A percentile compares a stretch with the other conserved stretches of the same genome.
phyloP scores from a whole-genome alignment of 1,140 invertebrate genomes.

The Maconellicoccus hirsutus region DNA sequence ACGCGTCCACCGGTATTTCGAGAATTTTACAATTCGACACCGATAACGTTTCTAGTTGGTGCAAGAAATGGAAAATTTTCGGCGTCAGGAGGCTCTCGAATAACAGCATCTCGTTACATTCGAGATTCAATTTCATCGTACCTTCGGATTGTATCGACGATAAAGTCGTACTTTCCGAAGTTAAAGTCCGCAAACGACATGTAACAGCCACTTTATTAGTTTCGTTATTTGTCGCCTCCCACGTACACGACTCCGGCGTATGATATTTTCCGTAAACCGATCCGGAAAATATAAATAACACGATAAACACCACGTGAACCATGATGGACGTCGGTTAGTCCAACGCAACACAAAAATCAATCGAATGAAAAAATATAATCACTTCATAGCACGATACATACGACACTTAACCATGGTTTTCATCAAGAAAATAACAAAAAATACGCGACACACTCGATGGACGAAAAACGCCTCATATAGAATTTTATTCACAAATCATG shows the following conservation, averaged over 20 bases:
- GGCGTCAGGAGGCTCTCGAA: constrained; percentile 64
- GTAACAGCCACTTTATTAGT: constrained; percentile 42
- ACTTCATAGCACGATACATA: constrained; percentile 1
- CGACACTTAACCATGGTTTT: constrained; percentile 7
- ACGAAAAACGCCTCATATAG: too few relatives aligned
- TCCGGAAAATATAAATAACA: constrained; percentile 22
- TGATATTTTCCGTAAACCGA: constrained; percentile 14
- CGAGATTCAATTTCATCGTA: constrained; percentile 51
- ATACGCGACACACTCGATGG: too few relatives aligned
- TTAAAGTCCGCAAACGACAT: constrained; percentile 56
- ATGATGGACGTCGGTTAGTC: neutral
- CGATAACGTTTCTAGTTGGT: constrained; percentile 55
- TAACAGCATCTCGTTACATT: constrained; percentile 63
- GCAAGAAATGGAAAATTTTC: constrained; percentile 57
- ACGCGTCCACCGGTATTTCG: constrained; percentile 58
- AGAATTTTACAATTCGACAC: constrained; percentile 70
- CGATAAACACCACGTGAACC: constrained; percentile 5
- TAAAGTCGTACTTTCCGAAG: constrained; percentile 45
- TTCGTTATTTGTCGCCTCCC: constrained; percentile 47
- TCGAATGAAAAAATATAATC: neutral
- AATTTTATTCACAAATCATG: neutral
- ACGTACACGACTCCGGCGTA: constrained; percentile 36
- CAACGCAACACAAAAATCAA: neutral
- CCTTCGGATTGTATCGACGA: constrained; percentile 54
- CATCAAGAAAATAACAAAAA: neutral